Base-by-base conservation (phyloP, 1,140 invertebrate species). In the Cyrtorhinus lividipennis region DNA sequence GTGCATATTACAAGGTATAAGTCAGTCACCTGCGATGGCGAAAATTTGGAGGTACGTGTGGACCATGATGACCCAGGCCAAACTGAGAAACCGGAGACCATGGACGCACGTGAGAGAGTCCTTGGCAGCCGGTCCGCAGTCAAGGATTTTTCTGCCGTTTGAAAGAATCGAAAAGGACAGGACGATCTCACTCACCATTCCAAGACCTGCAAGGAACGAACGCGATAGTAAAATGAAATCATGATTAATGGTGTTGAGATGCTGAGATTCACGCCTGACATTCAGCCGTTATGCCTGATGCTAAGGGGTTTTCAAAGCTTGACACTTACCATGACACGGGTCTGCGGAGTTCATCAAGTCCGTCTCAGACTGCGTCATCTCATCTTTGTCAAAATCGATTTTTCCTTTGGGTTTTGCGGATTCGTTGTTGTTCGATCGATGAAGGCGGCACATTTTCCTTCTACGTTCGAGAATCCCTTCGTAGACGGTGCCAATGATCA, bases 21-120 rank as follows among this genome's bases (percentile, higher is more conserved):
- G 20, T 68, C 67, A 70, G 63, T 85, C 84, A 75, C 86, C 85
- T 20, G 84, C 81, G 23, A 90, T 83, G 59, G 82, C 81, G 74
- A 87, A 90, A 44, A 88, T 80, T 69, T 88, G 83, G 18, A 90
- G 75, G 73, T 90, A 91, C 0, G 88, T 89, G 71, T 95, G 92
- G 2, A 92, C 91, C 79, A 94, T 80, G 65, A 95, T 88, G n/a
- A 94, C 90, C 92, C 92, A 95, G 0, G 83, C 78, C 62, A 94
- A 81, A 8, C 87, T 90, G 64, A 94, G 75, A 48, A 93, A 90
- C 56, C 88, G 77, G 45, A 92, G 75, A 1, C 89, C 88, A 68
- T 92, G 88, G n/a, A 92, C 75, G 69, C 85, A 89, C 56, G 81
- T 82, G 1, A 90, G 79, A 24, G 82, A 83, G 27, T 84, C 82